These are phyloP conservation scores for Galeruca laticollis DNA, from an alignment of 2,888 invertebrate genomes.

Conservation along the genomic window DNA sequence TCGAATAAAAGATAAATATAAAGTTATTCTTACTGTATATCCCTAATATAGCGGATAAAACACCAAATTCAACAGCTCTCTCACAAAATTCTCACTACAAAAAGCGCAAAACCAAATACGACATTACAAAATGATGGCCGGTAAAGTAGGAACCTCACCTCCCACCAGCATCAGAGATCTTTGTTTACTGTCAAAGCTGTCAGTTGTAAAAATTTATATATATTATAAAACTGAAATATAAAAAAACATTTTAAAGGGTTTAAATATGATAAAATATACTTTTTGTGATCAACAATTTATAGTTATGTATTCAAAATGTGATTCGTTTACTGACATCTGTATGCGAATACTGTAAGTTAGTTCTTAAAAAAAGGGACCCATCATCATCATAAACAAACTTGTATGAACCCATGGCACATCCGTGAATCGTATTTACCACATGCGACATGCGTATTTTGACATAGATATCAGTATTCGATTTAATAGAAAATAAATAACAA, in stretches of 20 bases:
- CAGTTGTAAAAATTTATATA: not conserved
- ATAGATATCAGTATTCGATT: too few relatives aligned
- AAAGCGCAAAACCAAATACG: constrained; percentile 65
- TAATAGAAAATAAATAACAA: too few relatives aligned
- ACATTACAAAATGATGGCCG: constrained; percentile 47
- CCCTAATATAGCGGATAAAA: constrained; percentile 68
- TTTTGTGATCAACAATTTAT: too few relatives aligned
- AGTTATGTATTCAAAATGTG: too few relatives aligned
- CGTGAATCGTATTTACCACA: too few relatives aligned
- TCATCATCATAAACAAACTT: too few relatives aligned
- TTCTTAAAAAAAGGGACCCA: too few relatives aligned
- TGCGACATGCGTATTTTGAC: too few relatives aligned
- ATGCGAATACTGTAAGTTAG: too few relatives aligned
- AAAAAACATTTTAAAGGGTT: not conserved
- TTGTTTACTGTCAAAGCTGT: constrained; percentile 5
- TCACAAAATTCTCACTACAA: constrained; percentile 63
- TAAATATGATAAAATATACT: not conserved
- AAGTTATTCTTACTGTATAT: constrained; percentile 43
- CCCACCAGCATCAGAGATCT: not conserved
- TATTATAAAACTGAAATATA: not conserved
- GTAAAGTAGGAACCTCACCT: constrained; percentile 33
- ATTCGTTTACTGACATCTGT: too few relatives aligned
- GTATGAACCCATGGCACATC: too few relatives aligned
- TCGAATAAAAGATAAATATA: constrained; percentile 11
- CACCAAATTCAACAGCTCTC: constrained; percentile 69